Percentiles rank a stretch among this genome's conserved stretches.
phyloP scores from a whole-genome alignment of 2,888 invertebrate species.

The Aphodius granarius region DNA sequence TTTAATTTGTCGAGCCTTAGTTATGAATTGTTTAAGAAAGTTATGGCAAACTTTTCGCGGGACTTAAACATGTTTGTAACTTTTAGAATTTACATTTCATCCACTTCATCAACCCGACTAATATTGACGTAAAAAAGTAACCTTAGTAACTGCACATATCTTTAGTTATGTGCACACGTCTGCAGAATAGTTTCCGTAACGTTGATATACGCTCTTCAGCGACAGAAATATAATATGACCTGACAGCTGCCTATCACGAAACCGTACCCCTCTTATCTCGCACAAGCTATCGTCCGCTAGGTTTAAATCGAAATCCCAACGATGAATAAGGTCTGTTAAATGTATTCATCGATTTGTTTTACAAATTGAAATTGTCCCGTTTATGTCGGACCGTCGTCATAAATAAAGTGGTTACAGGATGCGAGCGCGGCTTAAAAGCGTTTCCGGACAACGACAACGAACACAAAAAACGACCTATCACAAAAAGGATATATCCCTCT shows the following conservation, averaged over 20 bases:
- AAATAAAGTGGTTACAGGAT: not conserved
- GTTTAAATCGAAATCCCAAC: not conserved
- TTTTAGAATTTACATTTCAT: no score
- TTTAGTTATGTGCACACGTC: not conserved
- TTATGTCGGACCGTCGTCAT: not conserved
- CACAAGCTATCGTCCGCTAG: not conserved
- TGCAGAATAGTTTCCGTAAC: not conserved
- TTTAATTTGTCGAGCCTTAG: no score
- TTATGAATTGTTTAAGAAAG: no score
- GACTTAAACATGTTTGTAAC: no score
- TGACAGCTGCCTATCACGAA: not conserved
- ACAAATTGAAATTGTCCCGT: not conserved
- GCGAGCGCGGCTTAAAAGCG: not conserved
- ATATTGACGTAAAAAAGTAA: no score
- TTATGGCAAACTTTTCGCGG: no score
- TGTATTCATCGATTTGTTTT: not conserved
- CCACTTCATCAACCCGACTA: no score
- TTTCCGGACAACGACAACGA: not conserved
- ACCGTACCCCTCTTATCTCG: not conserved
- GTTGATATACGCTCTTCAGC: not conserved
- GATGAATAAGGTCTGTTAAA: not conserved
- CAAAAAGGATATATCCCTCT: not conserved
- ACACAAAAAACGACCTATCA: not conserved
- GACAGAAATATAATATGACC: not conserved
- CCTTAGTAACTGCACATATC: no score